Evolutionary conservation across 30 jellyfish, hydroid and myxozoan genomes (phyloP).

Genomic region (Pseudorhiza aurosa): DNA sequence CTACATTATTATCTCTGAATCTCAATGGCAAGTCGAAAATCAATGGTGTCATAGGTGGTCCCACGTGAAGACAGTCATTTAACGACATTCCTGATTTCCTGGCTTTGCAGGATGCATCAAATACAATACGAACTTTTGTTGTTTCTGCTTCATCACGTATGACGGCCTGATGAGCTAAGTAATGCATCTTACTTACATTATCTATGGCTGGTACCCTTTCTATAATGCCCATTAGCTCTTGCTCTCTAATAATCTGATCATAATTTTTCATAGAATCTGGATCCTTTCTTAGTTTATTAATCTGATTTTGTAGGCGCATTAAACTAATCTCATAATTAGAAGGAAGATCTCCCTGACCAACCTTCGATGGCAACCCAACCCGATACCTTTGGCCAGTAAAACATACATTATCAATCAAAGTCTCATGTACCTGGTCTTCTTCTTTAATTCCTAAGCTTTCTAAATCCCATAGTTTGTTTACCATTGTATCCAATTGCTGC

Average conservation of each 20-base stretch:
- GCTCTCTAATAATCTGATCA: slow-evolving; percentile 4
- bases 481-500: no score
- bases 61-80: slow-evolving; percentile 10
- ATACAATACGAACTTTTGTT: no score
- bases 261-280: neutral
- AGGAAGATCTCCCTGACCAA: slow-evolving; percentile 11
- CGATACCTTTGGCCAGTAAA: slow-evolving; percentile 5
- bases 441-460: no score
- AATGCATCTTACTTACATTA: neutral
- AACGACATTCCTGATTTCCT: neutral
- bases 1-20: no score
- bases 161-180: slow-evolving; percentile 24
- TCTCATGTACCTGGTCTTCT: slow-evolving; percentile 9
- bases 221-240: neutral
- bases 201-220: neutral
- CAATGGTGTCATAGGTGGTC: neutral
- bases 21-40: no score
- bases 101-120: slow-evolving; percentile 11
- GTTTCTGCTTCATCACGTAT: slow-evolving; percentile 9
- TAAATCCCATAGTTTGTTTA: slow-evolving; percentile 5
- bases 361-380: slow-evolving; percentile 33
- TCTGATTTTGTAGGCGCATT: neutral
- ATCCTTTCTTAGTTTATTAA: slow-evolving; percentile 5
- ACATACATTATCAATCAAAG: neutral
- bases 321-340: neutral